A percentile compares a stretch with the other conserved stretches of the same genome.
These are phyloP conservation scores for Pristionchus pacificus DNA, from an alignment of 1,140 invertebrate genomes.

Conservation along the genomic window DNA sequence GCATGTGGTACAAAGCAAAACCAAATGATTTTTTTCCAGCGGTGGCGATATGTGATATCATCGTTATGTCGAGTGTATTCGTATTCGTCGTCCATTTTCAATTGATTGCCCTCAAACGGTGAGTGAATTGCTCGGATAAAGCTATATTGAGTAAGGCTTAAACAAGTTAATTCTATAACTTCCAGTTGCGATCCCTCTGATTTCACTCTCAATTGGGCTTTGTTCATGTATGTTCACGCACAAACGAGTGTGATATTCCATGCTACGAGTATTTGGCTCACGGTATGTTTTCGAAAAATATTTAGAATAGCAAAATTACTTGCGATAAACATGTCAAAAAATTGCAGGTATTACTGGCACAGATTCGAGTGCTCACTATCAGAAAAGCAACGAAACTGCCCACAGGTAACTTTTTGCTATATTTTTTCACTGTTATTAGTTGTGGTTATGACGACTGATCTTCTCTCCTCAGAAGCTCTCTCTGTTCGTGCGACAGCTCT, in stretches of 20 bases:
- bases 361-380: constrained; percentile 55
- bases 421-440: too few relatives aligned
- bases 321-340: neutral
- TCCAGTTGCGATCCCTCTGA: constrained; percentile 22
- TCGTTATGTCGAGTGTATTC: constrained; percentile 52
- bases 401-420: too few relatives aligned
- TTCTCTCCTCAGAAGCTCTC: constrained; percentile 37
- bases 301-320: neutral
- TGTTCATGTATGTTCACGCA: constrained; percentile 51
- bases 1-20: too few relatives aligned
- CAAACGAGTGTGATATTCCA: constrained; percentile 54
- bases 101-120: constrained; percentile 38
- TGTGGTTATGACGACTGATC: too few relatives aligned
- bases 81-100: constrained; percentile 54
- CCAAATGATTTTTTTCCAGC: too few relatives aligned
- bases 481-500: constrained; percentile 42
- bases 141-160: too few relatives aligned
- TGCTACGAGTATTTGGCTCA: constrained; percentile 53
- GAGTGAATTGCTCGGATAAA: constrained; percentile 17
- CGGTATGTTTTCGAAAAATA: too few relatives aligned
- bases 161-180: constrained; percentile 25
- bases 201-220: constrained; percentile 38
- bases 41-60: constrained; percentile 53
- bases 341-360: constrained; percentile 46
- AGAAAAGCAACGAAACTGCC: constrained; percentile 50